These are phyloP conservation scores for Thamnaconus septentrionalis DNA, from an alignment of 2,113 vertebrate species.

Conservation along the genomic window DNA sequence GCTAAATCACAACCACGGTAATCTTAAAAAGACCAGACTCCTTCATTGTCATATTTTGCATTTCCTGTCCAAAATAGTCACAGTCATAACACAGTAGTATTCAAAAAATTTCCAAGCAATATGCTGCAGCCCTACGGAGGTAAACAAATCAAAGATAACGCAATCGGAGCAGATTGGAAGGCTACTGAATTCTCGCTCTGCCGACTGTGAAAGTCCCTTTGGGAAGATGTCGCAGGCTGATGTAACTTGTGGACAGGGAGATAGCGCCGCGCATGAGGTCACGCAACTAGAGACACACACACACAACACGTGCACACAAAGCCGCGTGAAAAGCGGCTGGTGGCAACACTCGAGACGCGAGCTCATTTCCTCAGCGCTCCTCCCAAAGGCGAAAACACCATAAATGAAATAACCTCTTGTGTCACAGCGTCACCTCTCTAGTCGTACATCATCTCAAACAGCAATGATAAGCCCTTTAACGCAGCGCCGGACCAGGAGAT, in stretches of 20 bases:
- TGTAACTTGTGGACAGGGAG: background rate
- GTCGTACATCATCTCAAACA: slow-evolving; percentile 14
- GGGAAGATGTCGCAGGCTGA: background rate
- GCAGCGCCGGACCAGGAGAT: slow-evolving; percentile 13
- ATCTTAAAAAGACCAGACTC: too few species aligned
- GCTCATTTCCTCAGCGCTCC: slow-evolving; percentile 3
- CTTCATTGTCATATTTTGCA: too few species aligned
- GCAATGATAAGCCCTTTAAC: slow-evolving; percentile 26
- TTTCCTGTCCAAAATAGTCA: too few species aligned
- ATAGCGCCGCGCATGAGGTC: background rate
- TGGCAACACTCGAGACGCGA: background rate
- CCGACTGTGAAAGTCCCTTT: background rate
- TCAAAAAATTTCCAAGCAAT: too few species aligned
- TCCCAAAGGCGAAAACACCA: background rate
- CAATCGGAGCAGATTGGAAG: too few species aligned
- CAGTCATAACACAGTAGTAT: too few species aligned
- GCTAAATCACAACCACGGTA: too few species aligned
- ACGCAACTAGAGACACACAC: background rate
- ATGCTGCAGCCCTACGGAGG: too few species aligned
- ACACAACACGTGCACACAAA: background rate
- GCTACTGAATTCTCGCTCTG: too few species aligned
- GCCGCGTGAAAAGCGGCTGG: background rate
- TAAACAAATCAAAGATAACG: too few species aligned
- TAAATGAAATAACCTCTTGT: slow-evolving; percentile 24
- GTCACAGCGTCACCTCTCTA: slow-evolving; percentile 16